These are phyloP conservation scores for Heloderma charlesbogerti DNA, from an alignment of 2,113 vertebrate genomes.

Conservation along the genomic window DNA sequence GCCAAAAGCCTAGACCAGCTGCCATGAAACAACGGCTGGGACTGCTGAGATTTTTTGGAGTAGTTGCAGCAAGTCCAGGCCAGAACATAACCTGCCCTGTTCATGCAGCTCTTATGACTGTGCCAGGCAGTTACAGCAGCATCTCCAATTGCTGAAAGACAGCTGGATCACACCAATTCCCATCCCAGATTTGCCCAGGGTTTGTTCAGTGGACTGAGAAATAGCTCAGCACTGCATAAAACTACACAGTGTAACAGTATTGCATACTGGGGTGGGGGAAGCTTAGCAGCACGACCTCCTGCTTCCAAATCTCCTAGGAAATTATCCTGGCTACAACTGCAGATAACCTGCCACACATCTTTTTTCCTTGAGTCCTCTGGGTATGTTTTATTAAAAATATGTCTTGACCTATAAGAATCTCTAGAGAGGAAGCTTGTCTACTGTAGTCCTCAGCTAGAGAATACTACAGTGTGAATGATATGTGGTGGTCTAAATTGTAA, in stretches of 20 bases:
- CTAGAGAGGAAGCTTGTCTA: background rate
- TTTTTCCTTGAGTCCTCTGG: background rate
- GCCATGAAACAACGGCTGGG: background rate
- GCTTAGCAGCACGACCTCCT: background rate
- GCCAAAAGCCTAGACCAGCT: background rate
- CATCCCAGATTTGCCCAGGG: background rate
- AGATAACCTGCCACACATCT: background rate
- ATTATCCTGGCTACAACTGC: background rate
- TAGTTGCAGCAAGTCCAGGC: background rate
- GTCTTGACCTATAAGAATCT: background rate
- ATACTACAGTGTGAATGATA: background rate
- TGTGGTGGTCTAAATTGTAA: background rate
- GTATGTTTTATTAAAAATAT: background rate
- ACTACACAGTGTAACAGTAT: background rate
- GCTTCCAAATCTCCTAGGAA: background rate
- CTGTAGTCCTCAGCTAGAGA: background rate
- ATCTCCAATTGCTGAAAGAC: background rate
- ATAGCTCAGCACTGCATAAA: background rate
- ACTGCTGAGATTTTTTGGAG: background rate
- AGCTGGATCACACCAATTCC: background rate
- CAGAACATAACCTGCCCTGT: background rate
- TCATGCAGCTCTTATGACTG: background rate
- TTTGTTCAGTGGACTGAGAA: no score
- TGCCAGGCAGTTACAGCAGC: background rate
- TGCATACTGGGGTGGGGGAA: background rate